Evolutionary conservation across 1,140 invertebrate species (phyloP).

Genomic region (Stegodyphus mimosarum): DNA sequence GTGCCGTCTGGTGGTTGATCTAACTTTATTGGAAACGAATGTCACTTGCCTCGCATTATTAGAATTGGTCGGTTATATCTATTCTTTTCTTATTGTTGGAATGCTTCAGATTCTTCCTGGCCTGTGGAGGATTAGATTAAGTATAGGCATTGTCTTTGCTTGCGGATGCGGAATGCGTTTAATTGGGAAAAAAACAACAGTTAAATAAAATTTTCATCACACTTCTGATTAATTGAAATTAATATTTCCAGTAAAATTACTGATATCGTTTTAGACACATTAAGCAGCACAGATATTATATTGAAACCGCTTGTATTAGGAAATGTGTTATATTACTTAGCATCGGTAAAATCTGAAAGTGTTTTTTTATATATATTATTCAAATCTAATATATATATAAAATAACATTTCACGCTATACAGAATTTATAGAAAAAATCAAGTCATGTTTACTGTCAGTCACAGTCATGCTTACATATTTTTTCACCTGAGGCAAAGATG

Average conservation of each 20-base stretch:
- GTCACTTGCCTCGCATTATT: slow-evolving; percentile 54
- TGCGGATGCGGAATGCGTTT: neutral
- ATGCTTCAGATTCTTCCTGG: neutral
- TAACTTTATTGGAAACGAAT: slow-evolving; percentile 53
- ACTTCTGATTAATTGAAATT: neutral
- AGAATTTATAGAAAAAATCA: too few species aligned
- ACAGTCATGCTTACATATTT: too few species aligned
- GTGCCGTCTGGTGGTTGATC: slow-evolving; percentile 49
- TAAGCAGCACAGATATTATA: too few species aligned
- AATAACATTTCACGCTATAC: too few species aligned
- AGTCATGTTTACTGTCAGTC: too few species aligned
- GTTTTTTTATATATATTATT: too few species aligned
- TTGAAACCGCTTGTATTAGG: too few species aligned
- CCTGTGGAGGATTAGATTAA: neutral
- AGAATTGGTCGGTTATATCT: slow-evolving; percentile 39
- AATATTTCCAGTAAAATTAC: neutral
- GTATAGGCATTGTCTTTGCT: neutral
- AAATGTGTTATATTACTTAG: too few species aligned
- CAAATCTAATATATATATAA: too few species aligned
- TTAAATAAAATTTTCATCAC: neutral
- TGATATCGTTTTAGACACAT: too few species aligned
- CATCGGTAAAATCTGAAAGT: too few species aligned
- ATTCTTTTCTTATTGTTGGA: slow-evolving; percentile 43
- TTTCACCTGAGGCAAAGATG: too few species aligned
- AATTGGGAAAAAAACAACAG: neutral